Conservation (phyloP, 2,113 vertebrate species). For the cattle (Bos taurus) region DNA sequence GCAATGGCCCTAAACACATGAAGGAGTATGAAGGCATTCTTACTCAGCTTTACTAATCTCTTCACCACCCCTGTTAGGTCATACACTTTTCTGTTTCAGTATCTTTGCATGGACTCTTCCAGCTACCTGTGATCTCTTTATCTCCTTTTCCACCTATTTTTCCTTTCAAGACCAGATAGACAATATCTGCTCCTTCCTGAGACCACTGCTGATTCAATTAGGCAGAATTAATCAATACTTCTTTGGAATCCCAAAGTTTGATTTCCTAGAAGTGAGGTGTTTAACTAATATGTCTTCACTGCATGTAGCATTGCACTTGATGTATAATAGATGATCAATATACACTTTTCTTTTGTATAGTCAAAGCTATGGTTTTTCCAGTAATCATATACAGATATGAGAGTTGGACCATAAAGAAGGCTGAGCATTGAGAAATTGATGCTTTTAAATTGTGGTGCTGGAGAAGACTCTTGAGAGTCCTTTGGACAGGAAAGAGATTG, state of each 20-base stretch:
- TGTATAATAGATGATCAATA: not conserved
- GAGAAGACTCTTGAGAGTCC: too few relatives aligned
- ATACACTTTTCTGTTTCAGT: not conserved
- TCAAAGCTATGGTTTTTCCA: too few relatives aligned
- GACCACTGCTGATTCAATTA: not conserved
- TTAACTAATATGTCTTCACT: not conserved
- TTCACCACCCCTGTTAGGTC: not conserved
- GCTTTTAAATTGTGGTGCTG: too few relatives aligned
- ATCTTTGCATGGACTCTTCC: not conserved
- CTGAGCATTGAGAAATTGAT: too few relatives aligned
- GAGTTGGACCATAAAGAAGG: too few relatives aligned
- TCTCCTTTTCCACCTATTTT: not conserved
- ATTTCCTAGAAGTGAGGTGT: not conserved
- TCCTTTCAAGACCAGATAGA: not conserved
- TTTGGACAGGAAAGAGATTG: too few relatives aligned
- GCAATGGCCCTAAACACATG: not conserved
- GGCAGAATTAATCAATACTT: constrained; percentile 5
- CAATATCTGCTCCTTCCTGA: not conserved
- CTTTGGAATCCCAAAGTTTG: not conserved
- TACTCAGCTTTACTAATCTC: not conserved
- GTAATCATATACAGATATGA: too few relatives aligned
- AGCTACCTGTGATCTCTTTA: not conserved
- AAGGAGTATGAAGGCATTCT: not conserved
- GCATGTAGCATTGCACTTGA: not conserved
- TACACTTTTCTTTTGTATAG: not conserved